A percentile compares a stretch with the other conserved stretches of the same genome.
Evolutionary conservation across 2,113 vertebrate genomes (phyloP).

Genomic region (Tauraco erythrolophus): DNA sequence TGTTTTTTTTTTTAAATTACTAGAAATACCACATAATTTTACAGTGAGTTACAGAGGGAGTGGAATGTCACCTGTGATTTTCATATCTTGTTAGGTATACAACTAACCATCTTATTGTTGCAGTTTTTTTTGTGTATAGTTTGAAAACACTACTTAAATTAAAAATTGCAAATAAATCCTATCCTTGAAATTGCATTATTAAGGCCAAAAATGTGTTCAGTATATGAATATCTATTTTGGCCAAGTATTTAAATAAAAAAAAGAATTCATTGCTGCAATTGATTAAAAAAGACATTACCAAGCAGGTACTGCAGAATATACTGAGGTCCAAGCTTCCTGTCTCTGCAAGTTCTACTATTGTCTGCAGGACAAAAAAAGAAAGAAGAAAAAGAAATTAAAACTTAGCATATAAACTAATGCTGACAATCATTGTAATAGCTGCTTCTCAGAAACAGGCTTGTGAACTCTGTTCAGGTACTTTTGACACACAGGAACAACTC

Average conservation of each 20-base stretch:
- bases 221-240: background rate
- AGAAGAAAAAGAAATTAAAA: background rate
- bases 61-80: background rate
- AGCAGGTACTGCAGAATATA: slow-evolving; percentile 99
- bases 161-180: background rate
- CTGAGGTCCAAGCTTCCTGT: slow-evolving; percentile 97
- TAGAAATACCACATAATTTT: background rate
- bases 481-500: background rate
- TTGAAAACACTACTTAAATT: background rate
- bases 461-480: background rate
- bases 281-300: slow-evolving; percentile 81
- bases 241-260: background rate
- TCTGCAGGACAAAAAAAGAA: slow-evolving; percentile 74
- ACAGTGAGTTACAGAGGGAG: background rate
- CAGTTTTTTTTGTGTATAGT: background rate
- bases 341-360: slow-evolving; percentile 98
- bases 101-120: background rate
- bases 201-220: background rate
- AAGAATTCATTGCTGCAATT: background rate
- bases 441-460: background rate
- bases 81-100: background rate
- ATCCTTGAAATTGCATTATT: background rate
- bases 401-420: background rate
- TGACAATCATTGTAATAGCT: background rate
- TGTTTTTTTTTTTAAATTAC: too few relatives aligned